Evolutionary conservation across 2,113 vertebrate species (phyloP).

Genomic region (Lathamus discolor): DNA sequence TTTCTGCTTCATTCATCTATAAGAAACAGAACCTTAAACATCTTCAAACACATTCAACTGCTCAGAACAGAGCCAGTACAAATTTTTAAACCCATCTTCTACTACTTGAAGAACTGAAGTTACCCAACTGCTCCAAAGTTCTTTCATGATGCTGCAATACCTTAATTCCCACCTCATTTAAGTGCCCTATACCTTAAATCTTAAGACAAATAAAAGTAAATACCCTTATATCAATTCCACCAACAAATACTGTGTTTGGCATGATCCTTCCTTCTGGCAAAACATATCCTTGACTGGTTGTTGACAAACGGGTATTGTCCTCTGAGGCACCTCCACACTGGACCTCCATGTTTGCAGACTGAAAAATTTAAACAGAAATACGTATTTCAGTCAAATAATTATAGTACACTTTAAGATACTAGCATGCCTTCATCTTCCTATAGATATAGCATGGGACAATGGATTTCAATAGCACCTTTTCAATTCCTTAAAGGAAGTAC

Average conservation of each 20-base stretch:
- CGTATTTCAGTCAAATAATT: background rate
- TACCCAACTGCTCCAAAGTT: background rate
- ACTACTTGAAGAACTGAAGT: background rate
- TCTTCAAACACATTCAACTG: background rate
- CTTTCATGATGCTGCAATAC: background rate
- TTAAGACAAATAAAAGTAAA: background rate
- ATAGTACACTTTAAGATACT: background rate
- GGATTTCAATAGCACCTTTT: background rate
- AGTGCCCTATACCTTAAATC: fast-evolving
- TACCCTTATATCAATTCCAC: constrained; percentile 94
- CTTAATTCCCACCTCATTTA: background rate
- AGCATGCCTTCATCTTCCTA: background rate
- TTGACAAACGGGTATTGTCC: constrained; percentile 56
- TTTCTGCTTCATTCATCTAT: constrained; percentile 90
- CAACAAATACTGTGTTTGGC: constrained; percentile 95
- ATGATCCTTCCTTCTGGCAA: constrained; percentile 92
- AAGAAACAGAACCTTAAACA: background rate
- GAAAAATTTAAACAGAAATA: constrained; percentile 45
- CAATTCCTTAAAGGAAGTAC: background rate
- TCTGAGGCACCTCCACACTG: constrained; percentile 44
- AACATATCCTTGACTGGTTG: constrained; percentile 88
- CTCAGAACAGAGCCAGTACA: background rate
- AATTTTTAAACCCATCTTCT: background rate
- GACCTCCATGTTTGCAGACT: constrained; percentile 71
- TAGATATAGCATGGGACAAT: fast-evolving